A percentile compares a stretch with the other conserved stretches of the same genome.
These are phyloP conservation scores for Osmoderma eremita DNA, from an alignment of 2,888 invertebrate genomes.

Conservation along the genomic window DNA sequence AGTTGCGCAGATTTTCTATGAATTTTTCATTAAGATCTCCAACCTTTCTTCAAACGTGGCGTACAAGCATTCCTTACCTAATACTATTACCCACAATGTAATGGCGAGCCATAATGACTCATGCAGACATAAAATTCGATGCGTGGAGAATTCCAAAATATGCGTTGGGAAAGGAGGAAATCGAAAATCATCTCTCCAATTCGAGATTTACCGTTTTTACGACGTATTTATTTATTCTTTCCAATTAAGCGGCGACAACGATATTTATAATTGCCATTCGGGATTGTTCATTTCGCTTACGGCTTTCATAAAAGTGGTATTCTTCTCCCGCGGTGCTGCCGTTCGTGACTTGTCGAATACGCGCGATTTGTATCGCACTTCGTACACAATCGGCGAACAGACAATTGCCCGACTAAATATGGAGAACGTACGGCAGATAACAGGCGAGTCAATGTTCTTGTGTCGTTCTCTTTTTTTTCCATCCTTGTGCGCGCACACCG, in stretches of 20 bases:
- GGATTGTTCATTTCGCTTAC: slow-evolving; percentile 17
- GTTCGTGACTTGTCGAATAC: slow-evolving; percentile 10
- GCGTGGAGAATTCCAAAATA: background rate
- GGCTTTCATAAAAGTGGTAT: slow-evolving; percentile 21
- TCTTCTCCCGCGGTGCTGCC: background rate
- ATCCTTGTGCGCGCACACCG: background rate
- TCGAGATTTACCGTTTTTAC: slow-evolving; percentile 3
- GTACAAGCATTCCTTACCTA: too few species aligned
- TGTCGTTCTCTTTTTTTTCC: background rate
- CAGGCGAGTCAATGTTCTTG: slow-evolving; percentile 11
- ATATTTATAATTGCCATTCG: slow-evolving; percentile 17
- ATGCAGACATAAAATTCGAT: too few species aligned
- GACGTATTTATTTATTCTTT: background rate
- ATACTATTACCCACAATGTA: too few species aligned
- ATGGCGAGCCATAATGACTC: too few species aligned
- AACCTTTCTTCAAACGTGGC: too few species aligned
- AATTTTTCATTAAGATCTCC: too few species aligned
- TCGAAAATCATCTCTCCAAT: background rate
- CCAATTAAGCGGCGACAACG: slow-evolving; percentile 1
- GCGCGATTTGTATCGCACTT: slow-evolving; percentile 25
- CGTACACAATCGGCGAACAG: slow-evolving; percentile 10
- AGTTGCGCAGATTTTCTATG: too few species aligned
- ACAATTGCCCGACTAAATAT: slow-evolving; percentile 21
- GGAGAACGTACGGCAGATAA: slow-evolving; percentile 22
- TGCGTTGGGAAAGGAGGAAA: background rate